Base-by-base conservation (phyloP, 1,140 invertebrate genomes). In the Euwallacea similis region DNA sequence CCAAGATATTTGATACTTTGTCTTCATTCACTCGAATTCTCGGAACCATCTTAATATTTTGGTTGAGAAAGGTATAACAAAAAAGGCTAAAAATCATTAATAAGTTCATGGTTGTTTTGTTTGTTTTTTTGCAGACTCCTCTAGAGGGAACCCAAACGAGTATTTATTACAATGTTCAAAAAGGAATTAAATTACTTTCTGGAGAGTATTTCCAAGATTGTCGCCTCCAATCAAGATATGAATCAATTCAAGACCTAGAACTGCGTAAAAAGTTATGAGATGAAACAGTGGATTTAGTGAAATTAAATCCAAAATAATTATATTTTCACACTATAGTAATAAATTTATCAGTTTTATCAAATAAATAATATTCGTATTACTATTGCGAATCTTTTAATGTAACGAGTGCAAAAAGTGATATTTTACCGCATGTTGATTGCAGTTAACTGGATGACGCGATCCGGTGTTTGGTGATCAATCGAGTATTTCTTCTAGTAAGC, bases 121-220 rank as follows among this genome's bases (percentile, higher is more conserved):
- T 61, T n/a, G n/a, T n/a, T n/a, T n/a, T 0, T 88, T 91, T 77
- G 90, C 41, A 93, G 79, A 89, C 87, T 6, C 85, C 89, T 0
- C 83, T 86, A 70, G 87, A 92, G 79, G 94, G 93, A 6, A 91
- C 91, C 6, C 93, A 95, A 76, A 95, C 93, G 0, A 86, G 87
- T 3, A 88, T 96, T 54, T 88, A 92, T 79, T 81, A 92, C 61
- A 90, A 92, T 0, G 87, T 92, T 0, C 87, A 90, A 33, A 89
- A 93, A 56, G 89, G 90, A 61, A 78, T 95, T 0, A 83, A 87
- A 62, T 43, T 55, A 16, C 44, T 69, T 8, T 67, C 53, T 11
- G 74, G 76, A 33, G 58, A 62, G 44, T 53, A 71, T n/a, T 77
- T 76, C 44, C 13, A 41, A 0, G 71, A 77, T 50, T 77, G 76